phyloP scores from a whole-genome alignment of 1,140 invertebrate species.

The Zaprionus ornatus region DNA sequence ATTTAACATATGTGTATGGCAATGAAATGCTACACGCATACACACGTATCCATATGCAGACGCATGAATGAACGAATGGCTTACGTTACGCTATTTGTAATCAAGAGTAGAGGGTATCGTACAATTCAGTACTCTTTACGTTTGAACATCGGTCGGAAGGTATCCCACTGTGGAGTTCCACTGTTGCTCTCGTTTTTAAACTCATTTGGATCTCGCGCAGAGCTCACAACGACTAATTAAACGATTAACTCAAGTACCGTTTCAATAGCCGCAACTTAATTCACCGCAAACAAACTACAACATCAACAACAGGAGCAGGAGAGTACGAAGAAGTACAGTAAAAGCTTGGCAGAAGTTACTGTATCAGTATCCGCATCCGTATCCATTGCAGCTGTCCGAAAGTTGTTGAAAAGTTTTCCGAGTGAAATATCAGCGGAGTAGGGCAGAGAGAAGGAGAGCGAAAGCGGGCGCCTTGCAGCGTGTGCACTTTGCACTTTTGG shows the following conservation, averaged over 20 bases:
- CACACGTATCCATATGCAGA: too few relatives aligned
- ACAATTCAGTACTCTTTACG: too few relatives aligned
- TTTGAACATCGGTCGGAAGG: too few relatives aligned
- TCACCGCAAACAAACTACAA: constrained; percentile 67
- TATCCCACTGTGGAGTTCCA: too few relatives aligned
- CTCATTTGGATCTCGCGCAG: not conserved
- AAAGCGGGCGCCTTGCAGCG: constrained; percentile 35
- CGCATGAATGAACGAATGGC: too few relatives aligned
- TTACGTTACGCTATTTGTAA: too few relatives aligned
- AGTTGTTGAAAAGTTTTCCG: constrained; percentile 77
- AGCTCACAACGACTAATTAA: constrained; percentile 66
- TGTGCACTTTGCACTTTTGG: constrained; percentile 47
- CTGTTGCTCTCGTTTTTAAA: too few relatives aligned
- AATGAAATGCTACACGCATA: too few relatives aligned
- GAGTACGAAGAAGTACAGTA: not conserved
- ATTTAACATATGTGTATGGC: too few relatives aligned
- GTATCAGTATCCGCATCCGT: constrained; percentile 41
- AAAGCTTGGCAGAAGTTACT: constrained; percentile 37
- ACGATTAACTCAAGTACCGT: constrained; percentile 76
- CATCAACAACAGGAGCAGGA: not conserved
- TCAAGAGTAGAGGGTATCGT: too few relatives aligned
- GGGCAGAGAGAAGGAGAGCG: not conserved
- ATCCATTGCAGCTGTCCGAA: constrained; percentile 74
- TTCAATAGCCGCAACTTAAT: constrained; percentile 77
- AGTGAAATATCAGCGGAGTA: constrained; percentile 67